phyloP scores from a whole-genome alignment of 1,140 invertebrate genomes.

The Paraescarpia echinospica region DNA sequence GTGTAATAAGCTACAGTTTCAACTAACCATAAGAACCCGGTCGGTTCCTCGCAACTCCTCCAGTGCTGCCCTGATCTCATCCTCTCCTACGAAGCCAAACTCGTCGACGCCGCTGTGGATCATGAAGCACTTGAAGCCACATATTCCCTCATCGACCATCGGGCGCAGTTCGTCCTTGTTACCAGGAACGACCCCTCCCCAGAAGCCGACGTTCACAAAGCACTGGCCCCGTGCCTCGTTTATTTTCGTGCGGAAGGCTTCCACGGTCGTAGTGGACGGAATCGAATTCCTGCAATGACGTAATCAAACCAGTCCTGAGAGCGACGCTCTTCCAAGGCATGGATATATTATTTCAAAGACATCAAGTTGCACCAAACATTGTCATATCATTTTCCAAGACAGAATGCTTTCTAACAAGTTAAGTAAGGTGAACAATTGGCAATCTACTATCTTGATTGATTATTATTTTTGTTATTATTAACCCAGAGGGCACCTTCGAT shows the following conservation, averaged over 20 bases:
- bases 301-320: not conserved
- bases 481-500: no score
- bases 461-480: no score
- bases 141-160: slow-evolving; percentile 68
- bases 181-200: slow-evolving; percentile 71
- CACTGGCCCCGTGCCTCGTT: slow-evolving; percentile 65
- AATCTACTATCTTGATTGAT: no score
- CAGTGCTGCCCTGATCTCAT: slow-evolving; percentile 64
- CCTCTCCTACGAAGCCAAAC: slow-evolving; percentile 65
- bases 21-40: slow-evolving; percentile 62
- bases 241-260: slow-evolving; percentile 66
- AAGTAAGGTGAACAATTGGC: no score
- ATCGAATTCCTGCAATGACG: slow-evolving; percentile 67
- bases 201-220: slow-evolving; percentile 74
- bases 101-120: slow-evolving; percentile 69
- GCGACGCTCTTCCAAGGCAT: no score
- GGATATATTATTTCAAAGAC: not conserved
- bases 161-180: slow-evolving; percentile 65
- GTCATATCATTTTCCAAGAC: not conserved
- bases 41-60: slow-evolving; percentile 62
- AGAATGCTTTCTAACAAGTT: no score
- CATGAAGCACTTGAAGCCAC: slow-evolving; percentile 75
- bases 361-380: not conserved
- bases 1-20: no score
- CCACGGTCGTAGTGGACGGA: slow-evolving; percentile 69